These are phyloP conservation scores for Leptocoma aspasia DNA, from an alignment of 2,113 vertebrate genomes.

Conservation along the genomic window DNA sequence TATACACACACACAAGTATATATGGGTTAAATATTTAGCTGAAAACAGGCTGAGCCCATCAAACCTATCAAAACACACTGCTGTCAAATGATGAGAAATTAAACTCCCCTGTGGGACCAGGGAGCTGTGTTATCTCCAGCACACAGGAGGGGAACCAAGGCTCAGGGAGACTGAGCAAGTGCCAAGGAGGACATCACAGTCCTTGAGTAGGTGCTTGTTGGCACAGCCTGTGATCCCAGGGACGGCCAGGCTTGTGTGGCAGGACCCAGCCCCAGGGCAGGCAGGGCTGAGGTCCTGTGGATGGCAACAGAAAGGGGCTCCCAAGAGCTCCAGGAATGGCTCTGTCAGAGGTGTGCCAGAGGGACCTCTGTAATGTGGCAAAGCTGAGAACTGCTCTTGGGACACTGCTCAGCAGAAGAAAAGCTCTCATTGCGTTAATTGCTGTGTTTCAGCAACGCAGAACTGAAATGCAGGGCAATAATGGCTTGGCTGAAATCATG, in stretches of 20 bases:
- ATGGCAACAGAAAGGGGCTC: background rate
- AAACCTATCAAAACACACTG: background rate
- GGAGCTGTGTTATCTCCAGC: background rate
- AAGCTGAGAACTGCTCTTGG: background rate
- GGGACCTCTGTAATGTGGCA: background rate
- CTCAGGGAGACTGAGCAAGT: background rate
- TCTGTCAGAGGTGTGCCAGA: background rate
- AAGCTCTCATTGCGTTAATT: background rate
- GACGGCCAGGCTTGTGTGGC: background rate
- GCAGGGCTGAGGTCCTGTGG: background rate
- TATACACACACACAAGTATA: rapidly evolving
- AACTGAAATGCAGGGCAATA: background rate
- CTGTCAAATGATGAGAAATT: background rate
- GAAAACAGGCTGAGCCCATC: background rate
- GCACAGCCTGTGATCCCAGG: background rate
- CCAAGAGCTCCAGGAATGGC: background rate
- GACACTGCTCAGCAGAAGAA: background rate
- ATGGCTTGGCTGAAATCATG: background rate
- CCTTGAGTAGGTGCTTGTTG: background rate
- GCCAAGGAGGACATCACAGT: background rate
- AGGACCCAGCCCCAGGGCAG: background rate
- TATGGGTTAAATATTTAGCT: background rate
- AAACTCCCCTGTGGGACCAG: background rate
- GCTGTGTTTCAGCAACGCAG: background rate
- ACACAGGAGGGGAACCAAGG: background rate